Evolutionary conservation across 1,140 invertebrate species (phyloP).

Genomic region (Dendroctonus ponderosae): DNA sequence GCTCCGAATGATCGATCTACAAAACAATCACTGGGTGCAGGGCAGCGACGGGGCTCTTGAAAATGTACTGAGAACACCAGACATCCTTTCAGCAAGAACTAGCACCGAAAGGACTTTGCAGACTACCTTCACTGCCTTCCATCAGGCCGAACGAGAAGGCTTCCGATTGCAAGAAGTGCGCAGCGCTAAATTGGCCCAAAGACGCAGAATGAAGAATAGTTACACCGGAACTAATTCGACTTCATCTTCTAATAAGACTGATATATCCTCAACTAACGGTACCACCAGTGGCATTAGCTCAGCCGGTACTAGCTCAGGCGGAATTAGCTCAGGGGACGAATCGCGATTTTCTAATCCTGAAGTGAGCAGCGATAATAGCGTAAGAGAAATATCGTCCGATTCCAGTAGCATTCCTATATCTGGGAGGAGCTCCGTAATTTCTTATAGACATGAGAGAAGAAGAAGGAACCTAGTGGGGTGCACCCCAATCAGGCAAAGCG

Average conservation of each 20-base stretch:
- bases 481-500: slow-evolving; percentile 46
- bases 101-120: slow-evolving; percentile 54
- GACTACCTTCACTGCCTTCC: slow-evolving; percentile 68
- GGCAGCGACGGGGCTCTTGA: slow-evolving; percentile 47
- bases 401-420: slow-evolving; percentile 46
- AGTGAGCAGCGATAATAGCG: too few relatives aligned
- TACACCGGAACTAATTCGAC: slow-evolving; percentile 48
- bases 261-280: too few relatives aligned
- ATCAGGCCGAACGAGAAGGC: slow-evolving; percentile 67
- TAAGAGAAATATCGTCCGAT: slow-evolving; percentile 32
- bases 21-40: slow-evolving; percentile 66
- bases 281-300: too few relatives aligned
- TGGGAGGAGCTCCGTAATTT: slow-evolving; percentile 44
- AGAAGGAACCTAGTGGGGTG: slow-evolving; percentile 41
- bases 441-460: slow-evolving; percentile 24
- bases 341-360: too few relatives aligned
- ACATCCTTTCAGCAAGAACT: slow-evolving; percentile 50
- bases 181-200: slow-evolving; percentile 69
- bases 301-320: too few relatives aligned
- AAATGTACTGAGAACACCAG: slow-evolving; percentile 62
- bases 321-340: too few relatives aligned
- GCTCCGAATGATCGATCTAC: slow-evolving; percentile 66
- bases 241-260: slow-evolving; percentile 41
- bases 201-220: slow-evolving; percentile 66
- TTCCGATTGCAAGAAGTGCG: slow-evolving; percentile 65